These are phyloP conservation scores for Rhopilema esculentum DNA, from an alignment of 30 jellyfish, hydroid and myxozoan species.

Conservation along the genomic window DNA sequence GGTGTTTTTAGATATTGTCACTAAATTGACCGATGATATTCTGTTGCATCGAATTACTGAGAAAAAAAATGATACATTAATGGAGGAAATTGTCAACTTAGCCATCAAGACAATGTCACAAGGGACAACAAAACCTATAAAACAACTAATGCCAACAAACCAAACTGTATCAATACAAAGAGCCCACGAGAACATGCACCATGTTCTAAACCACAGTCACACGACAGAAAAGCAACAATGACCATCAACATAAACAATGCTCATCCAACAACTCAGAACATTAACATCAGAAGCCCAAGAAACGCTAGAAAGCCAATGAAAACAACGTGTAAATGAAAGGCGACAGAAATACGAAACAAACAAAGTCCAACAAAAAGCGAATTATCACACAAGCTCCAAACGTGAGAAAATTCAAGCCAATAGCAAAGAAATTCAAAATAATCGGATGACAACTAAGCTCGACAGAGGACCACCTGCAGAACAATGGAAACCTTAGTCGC, in stretches of 20 bases:
- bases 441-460: not conserved
- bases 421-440: not conserved
- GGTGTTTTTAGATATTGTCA: not conserved
- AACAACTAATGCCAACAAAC: not conserved
- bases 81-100: slow-evolving; percentile 6
- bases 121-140: too few species aligned
- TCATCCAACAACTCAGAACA: too few species aligned
- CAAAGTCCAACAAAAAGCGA: slow-evolving; percentile 1
- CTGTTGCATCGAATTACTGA: not conserved
- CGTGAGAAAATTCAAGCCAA: not conserved
- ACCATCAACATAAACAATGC: too few species aligned
- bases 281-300: too few species aligned
- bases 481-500: slow-evolving; percentile 9
- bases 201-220: not conserved
- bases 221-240: not conserved
- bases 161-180: not conserved
- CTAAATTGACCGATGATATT: slow-evolving; percentile 4
- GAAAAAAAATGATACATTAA: not conserved
- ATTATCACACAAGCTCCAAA: not conserved
- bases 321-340: slow-evolving; percentile 4
- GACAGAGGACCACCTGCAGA: not conserved
- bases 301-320: too few species aligned
- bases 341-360: slow-evolving; percentile 5
- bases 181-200: not conserved
- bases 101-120: slow-evolving; percentile 4